phyloP scores from a whole-genome alignment of 1,140 invertebrate genomes.

The Branchinecta lynchi region DNA sequence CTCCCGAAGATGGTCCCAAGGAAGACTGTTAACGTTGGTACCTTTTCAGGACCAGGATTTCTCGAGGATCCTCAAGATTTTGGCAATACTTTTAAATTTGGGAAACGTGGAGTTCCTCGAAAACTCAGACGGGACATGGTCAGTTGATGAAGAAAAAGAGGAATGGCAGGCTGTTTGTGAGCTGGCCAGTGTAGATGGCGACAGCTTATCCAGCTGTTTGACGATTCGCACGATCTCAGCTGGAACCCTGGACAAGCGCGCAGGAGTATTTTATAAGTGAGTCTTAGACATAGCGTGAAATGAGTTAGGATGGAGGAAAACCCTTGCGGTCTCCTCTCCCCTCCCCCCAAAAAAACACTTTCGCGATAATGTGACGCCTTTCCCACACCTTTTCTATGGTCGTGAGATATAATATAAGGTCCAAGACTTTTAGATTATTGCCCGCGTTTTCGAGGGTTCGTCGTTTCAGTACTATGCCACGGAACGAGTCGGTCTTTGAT shows the following conservation, averaged over 20 bases:
- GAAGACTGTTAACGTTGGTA: too few species aligned
- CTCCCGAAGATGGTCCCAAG: too few species aligned
- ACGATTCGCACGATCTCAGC: constrained; percentile 25
- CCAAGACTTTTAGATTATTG: too few species aligned
- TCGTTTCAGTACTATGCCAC: too few species aligned
- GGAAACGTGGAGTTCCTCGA: constrained; percentile 17
- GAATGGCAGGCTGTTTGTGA: constrained; percentile 17
- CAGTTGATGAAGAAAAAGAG: neutral
- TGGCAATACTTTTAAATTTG: constrained; percentile 18
- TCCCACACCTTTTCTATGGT: too few species aligned
- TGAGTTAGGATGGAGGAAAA: constrained; percentile 7
- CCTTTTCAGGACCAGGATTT: neutral
- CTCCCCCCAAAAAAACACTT: too few species aligned
- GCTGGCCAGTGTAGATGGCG: constrained; percentile 23
- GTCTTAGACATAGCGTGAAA: neutral
- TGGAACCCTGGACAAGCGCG: constrained; percentile 14
- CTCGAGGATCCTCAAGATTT: neutral
- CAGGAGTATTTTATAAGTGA: neutral
- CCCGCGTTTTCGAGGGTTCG: too few species aligned
- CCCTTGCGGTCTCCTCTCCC: neutral
- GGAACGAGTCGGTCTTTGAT: too few species aligned
- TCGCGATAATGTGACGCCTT: too few species aligned
- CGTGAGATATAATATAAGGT: too few species aligned
- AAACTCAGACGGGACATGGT: neutral
- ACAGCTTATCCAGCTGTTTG: constrained; percentile 22